A percentile compares a stretch with the other conserved stretches of the same genome.
Conservation (phyloP, 2,888 invertebrate species). For the Ochropleura plecta region DNA sequence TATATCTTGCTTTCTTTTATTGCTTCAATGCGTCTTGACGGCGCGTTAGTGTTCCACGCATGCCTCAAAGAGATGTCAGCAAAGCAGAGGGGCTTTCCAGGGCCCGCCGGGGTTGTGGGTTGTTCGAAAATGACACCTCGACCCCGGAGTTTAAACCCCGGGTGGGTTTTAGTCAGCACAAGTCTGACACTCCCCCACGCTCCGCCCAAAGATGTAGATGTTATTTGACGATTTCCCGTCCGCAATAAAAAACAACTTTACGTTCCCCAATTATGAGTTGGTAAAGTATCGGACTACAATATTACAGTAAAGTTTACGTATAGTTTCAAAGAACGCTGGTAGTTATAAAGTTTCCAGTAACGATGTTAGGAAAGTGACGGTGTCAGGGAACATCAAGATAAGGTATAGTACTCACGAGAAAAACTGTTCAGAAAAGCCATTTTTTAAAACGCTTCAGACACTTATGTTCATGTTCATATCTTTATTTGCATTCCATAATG, state of each 20-base stretch:
- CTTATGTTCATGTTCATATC: neutral
- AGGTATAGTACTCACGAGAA: neutral
- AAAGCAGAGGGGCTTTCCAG: too few relatives aligned
- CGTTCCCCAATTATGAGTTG: constrained; percentile 65
- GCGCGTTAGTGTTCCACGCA: too few relatives aligned
- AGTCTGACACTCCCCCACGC: too few relatives aligned
- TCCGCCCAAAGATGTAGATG: too few relatives aligned
- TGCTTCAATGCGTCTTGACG: too few relatives aligned
- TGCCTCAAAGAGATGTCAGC: too few relatives aligned
- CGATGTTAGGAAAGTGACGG: constrained; percentile 53
- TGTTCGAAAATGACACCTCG: too few relatives aligned
- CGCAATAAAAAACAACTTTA: neutral
- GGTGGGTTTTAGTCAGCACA: too few relatives aligned
- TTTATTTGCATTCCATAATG: too few relatives aligned
- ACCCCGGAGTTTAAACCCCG: too few relatives aligned
- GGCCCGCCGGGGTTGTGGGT: too few relatives aligned
- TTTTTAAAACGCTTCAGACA: neutral
- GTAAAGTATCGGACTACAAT: constrained; percentile 45
- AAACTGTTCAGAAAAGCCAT: neutral
- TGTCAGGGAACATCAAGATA: constrained; percentile 23
- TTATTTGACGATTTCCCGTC: too few relatives aligned
- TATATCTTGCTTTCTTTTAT: neutral
- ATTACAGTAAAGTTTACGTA: constrained; percentile 58
- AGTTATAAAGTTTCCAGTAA: constrained; percentile 73
- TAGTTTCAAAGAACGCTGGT: constrained; percentile 65